Percentiles rank a stretch among this genome's conserved stretches.
These are phyloP conservation scores for Tetramorium bicarinatum DNA, from an alignment of 2,888 invertebrate species.

Conservation along the genomic window DNA sequence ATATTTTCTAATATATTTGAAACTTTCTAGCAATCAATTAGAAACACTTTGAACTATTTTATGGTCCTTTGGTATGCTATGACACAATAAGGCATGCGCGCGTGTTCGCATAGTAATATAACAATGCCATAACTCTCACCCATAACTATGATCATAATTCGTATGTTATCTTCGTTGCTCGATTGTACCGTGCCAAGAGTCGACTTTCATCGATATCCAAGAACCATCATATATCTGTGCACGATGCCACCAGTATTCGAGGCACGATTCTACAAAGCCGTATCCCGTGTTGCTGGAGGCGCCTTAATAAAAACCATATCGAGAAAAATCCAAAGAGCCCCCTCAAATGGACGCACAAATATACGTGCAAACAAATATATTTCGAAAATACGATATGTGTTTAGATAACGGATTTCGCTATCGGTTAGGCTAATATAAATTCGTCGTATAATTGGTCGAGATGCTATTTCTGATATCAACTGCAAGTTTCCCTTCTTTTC, in stretches of 20 bases:
- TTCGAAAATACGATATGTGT: not conserved
- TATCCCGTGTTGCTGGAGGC: constrained; percentile 29
- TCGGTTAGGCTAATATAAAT: not conserved
- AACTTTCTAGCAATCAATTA: not conserved
- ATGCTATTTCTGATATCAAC: not conserved
- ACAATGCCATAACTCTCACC: constrained; percentile 11
- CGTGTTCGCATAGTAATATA: not conserved
- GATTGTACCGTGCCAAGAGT: not conserved
- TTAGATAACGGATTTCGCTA: constrained; percentile 1
- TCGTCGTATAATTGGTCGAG: not conserved
- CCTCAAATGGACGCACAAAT: constrained; percentile 23
- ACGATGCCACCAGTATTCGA: constrained; percentile 12
- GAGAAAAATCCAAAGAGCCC: constrained; percentile 26
- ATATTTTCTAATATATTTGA: not conserved
- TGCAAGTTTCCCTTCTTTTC: not conserved
- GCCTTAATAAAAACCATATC: constrained; percentile 43
- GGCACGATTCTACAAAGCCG: constrained; percentile 32
- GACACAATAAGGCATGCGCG: not conserved
- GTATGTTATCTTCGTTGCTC: not conserved
- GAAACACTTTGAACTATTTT: not conserved
- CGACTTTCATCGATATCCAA: constrained; percentile 35
- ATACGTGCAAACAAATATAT: constrained; percentile 1
- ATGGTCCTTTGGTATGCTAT: not conserved
- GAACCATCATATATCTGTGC: constrained; percentile 11
- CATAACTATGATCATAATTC: constrained; percentile 29